phyloP scores from a whole-genome alignment of 2,888 invertebrate genomes.

The Hypsopygia costalis region DNA sequence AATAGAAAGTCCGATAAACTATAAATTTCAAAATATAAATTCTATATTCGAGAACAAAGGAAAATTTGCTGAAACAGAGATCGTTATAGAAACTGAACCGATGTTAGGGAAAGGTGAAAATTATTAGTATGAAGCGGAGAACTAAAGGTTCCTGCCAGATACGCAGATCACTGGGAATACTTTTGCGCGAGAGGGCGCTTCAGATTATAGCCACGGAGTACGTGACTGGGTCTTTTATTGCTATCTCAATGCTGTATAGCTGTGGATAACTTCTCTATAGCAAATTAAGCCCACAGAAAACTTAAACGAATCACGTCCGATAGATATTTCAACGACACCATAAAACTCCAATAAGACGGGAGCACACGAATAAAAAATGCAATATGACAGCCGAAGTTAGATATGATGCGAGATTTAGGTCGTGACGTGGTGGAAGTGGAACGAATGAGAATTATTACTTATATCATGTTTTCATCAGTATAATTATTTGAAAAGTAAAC shows the following conservation, averaged over 20 bases:
- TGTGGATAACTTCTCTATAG: conserved; percentile 6
- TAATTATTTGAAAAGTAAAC: no score
- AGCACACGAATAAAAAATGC: conserved; percentile 7
- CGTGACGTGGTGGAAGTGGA: conserved; percentile 4
- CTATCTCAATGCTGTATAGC: conserved; percentile 9
- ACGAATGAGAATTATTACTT: neutral
- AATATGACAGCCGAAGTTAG: conserved; percentile 6
- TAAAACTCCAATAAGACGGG: conserved; percentile 10
- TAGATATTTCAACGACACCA: conserved; percentile 7
- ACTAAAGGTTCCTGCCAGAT: conserved; percentile 10
- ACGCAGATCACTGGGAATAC: conserved; percentile 24
- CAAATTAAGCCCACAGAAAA: conserved; percentile 4
- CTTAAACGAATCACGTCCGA: conserved; percentile 3
- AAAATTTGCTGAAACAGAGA: no score
- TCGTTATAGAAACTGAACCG: no score
- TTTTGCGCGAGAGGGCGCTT: conserved; percentile 18
- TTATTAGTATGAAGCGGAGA: neutral
- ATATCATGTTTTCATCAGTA: no score
- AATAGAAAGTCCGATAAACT: no score
- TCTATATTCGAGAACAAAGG: no score
- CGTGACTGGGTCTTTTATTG: conserved; percentile 46
- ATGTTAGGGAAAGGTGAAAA: neutral
- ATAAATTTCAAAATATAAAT: no score
- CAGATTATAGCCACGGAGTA: conserved; percentile 35
- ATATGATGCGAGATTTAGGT: conserved; percentile 2